phyloP scores from a whole-genome alignment of 2,888 invertebrate genomes.

The Halictus quadricinctus region DNA sequence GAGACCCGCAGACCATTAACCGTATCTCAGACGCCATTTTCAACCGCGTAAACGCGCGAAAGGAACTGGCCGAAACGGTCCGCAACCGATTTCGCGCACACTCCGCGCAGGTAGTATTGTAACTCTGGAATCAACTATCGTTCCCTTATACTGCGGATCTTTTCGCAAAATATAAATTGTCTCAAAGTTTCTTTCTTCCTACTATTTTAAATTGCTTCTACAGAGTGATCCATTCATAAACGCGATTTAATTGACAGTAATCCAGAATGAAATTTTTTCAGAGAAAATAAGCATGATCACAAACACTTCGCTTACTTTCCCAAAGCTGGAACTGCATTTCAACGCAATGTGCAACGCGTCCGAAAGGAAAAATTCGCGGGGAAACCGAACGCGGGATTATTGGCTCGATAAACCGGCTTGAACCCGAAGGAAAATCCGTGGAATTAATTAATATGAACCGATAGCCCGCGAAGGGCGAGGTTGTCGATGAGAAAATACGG shows the following conservation, averaged over 20 bases:
- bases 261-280: not conserved
- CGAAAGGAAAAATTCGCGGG: not conserved
- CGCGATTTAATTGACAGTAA: not conserved
- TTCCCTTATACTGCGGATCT: not conserved
- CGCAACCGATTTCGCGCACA: not conserved
- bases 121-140: too few species aligned
- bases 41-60: not conserved
- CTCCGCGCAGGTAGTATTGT: not conserved
- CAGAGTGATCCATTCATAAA: too few species aligned
- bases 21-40: not conserved
- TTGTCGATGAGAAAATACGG: slow-evolving; percentile 45
- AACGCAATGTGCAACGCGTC: not conserved
- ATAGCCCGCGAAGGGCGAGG: slow-evolving; percentile 12
- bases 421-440: slow-evolving; percentile 12
- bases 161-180: too few species aligned
- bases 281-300: not conserved
- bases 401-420: not conserved
- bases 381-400: not conserved
- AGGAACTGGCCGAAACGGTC: not conserved
- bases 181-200: too few species aligned
- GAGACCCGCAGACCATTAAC: not conserved
- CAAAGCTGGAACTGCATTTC: not conserved
- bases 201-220: too few species aligned
- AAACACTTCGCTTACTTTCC: not conserved
- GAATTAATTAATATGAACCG: slow-evolving; percentile 52